Conservation (phyloP, 2,888 invertebrate genomes). For the Limenitis camilla region DNA sequence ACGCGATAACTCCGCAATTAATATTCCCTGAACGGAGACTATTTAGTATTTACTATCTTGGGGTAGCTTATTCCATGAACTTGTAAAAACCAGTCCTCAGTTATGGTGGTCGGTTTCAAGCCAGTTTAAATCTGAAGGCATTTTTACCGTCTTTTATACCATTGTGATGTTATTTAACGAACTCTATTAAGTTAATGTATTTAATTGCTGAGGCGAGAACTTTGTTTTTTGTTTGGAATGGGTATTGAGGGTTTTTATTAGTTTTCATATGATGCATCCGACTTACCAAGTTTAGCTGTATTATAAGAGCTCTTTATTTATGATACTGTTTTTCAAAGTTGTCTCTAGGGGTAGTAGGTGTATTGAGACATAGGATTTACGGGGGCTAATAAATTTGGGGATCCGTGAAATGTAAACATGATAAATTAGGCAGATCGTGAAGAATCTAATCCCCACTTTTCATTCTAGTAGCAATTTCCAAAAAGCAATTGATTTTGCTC, state of each 20-base stretch:
- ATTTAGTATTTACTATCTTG: slow-evolving; percentile 12
- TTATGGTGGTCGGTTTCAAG: slow-evolving; percentile 4
- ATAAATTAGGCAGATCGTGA: no score
- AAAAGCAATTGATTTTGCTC: no score
- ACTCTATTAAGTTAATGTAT: slow-evolving; percentile 10
- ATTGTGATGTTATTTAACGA: slow-evolving; percentile 10
- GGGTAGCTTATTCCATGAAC: slow-evolving; percentile 4
- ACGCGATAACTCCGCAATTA: slow-evolving; percentile 2
- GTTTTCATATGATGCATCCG: not conserved
- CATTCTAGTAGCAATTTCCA: no score
- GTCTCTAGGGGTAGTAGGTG: no score
- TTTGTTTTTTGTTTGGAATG: slow-evolving; percentile 2
- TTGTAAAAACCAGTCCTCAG: slow-evolving; percentile 5
- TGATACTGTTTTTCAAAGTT: no score
- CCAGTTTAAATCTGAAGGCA: slow-evolving; percentile 1
- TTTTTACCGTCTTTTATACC: slow-evolving; percentile 12
- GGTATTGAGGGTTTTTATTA: slow-evolving; percentile 1
- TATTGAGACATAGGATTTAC: no score
- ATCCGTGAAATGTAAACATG: no score
- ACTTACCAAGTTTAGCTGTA: no score
- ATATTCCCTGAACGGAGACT: slow-evolving; percentile 7
- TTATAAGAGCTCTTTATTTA: no score
- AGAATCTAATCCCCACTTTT: no score
- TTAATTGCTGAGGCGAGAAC: slow-evolving; percentile 11
- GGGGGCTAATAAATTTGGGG: no score